Evolutionary conservation across 1,140 invertebrate species (phyloP).

Genomic region (Zaprionus ornatus): DNA sequence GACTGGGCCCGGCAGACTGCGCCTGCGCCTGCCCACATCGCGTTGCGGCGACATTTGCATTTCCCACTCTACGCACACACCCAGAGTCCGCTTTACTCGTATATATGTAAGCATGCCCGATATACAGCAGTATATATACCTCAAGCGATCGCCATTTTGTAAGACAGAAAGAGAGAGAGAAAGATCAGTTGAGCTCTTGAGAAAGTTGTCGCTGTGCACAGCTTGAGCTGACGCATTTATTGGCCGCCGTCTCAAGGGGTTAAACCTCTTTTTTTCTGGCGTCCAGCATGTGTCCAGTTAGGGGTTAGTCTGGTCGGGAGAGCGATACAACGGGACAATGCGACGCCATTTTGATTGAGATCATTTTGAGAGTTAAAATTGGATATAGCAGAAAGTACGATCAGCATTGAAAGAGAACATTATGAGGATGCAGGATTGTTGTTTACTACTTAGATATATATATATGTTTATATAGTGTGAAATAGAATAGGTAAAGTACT

Average conservation of each 20-base stretch:
- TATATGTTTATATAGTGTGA: too few relatives aligned
- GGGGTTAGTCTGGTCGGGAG: background rate
- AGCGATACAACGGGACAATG: background rate
- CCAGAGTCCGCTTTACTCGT: background rate
- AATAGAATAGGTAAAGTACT: too few relatives aligned
- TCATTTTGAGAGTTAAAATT: too few relatives aligned
- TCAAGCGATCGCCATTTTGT: constrained; percentile 40
- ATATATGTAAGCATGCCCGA: constrained; percentile 5
- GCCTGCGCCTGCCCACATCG: constrained; percentile 54
- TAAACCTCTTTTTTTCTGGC: background rate
- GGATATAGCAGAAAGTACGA: too few relatives aligned
- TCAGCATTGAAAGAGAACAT: too few relatives aligned
- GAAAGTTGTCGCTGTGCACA: constrained; percentile 36
- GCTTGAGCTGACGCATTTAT: constrained; percentile 48
- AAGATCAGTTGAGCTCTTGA: constrained; percentile 1
- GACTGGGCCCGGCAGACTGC: constrained; percentile 39
- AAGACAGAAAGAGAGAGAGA: constrained; percentile 3
- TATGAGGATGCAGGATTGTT: too few relatives aligned
- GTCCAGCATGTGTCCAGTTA: constrained; percentile 29
- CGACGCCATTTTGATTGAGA: background rate
- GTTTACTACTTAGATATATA: too few relatives aligned
- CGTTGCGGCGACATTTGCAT: constrained; percentile 34
- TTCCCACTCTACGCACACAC: constrained; percentile 5
- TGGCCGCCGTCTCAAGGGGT: constrained; percentile 30
- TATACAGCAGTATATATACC: constrained; percentile 12